A percentile compares a stretch with the other conserved stretches of the same genome.
Evolutionary conservation across 1,140 invertebrate species (phyloP).

Genomic region (Nasonia giraulti): DNA sequence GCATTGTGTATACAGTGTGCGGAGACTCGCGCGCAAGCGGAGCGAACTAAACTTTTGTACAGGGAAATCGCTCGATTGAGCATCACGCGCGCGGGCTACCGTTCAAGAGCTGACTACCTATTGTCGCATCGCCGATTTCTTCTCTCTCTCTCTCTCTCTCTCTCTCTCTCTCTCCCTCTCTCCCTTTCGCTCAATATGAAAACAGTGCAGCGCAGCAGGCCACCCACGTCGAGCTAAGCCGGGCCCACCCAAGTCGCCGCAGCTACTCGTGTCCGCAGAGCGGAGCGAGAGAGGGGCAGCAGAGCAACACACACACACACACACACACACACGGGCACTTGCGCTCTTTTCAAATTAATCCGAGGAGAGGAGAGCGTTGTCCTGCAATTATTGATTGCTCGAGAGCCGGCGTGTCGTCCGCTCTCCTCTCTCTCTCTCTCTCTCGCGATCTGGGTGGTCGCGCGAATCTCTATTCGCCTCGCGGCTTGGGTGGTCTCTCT

Average conservation of each 20-base stretch:
- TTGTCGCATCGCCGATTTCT: neutral
- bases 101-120: neutral
- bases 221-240: conserved; percentile 32
- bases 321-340: conserved; percentile 12
- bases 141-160: neutral
- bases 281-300: neutral
- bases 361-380: conserved; percentile 42
- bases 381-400: conserved; percentile 52
- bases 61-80: no score
- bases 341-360: conserved; percentile 49
- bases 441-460: conserved; percentile 69
- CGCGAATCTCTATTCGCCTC: conserved; percentile 68
- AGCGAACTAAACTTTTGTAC: neutral
- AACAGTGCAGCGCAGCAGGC: conserved; percentile 25
- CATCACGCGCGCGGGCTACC: neutral
- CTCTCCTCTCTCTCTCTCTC: neutral
- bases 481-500: conserved; percentile 71
- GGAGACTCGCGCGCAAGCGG: neutral
- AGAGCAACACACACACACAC: neutral
- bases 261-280: conserved; percentile 24
- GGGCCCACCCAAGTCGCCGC: conserved; percentile 37
- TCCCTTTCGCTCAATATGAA: conserved; percentile 17
- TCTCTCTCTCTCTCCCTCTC: no score
- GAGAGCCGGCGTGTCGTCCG: conserved; percentile 40
- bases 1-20: no score